Evolutionary conservation across 2,888 invertebrate genomes (phyloP).

Genomic region (Melitaea athalia): DNA sequence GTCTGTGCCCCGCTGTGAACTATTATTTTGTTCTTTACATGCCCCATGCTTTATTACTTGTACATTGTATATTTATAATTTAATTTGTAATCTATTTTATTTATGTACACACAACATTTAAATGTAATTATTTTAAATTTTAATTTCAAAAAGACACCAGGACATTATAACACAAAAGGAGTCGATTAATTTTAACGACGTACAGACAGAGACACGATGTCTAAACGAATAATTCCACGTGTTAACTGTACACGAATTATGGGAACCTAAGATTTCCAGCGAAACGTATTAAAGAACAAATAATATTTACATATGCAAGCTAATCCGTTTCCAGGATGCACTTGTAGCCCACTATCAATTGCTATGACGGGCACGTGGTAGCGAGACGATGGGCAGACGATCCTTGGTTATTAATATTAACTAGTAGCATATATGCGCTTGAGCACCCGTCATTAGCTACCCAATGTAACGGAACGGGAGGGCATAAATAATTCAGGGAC

Average conservation of each 20-base stretch:
- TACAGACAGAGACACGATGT: conserved; percentile 13
- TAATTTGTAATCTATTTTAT: not conserved
- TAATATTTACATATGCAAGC: conserved; percentile 27
- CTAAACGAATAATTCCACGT: conserved; percentile 13
- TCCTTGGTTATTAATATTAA: conserved; percentile 55
- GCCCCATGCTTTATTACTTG: conserved; percentile 16
- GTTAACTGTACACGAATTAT: conserved; percentile 14
- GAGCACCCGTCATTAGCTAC: conserved; percentile 67
- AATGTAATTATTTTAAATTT: too few species aligned
- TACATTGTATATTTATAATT: not conserved
- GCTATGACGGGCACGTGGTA: conserved; percentile 31
- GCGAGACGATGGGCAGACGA: conserved; percentile 47
- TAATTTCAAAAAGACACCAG: not conserved
- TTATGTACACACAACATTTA: not conserved
- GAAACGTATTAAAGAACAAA: conserved; percentile 30
- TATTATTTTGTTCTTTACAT: conserved; percentile 34
- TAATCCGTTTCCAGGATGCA: conserved; percentile 37
- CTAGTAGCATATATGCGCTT: conserved; percentile 52
- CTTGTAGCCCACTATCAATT: conserved; percentile 35
- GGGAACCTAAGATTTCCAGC: conserved; percentile 19
- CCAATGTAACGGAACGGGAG: conserved; percentile 74
- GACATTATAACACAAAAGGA: not conserved
- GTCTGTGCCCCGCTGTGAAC: conserved; percentile 30
- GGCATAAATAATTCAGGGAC: conserved; percentile 65
- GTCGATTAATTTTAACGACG: conserved; percentile 4